Conservation (phyloP, 2,888 invertebrate genomes). For the Agonopterix alstromeriana region DNA sequence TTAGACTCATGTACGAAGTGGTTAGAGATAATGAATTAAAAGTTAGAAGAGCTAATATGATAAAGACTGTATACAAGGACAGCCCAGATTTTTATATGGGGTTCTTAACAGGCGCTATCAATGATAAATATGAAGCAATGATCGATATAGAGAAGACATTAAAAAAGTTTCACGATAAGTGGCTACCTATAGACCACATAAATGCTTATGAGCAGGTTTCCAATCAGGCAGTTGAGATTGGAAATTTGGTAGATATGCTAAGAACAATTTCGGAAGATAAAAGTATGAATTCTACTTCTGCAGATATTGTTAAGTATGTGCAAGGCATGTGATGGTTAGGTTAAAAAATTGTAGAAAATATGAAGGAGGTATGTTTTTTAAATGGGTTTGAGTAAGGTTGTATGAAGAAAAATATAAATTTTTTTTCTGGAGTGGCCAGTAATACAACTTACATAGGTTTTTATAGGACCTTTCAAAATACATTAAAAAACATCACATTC, state of each 20-base stretch:
- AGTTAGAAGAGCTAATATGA: conserved; percentile 39
- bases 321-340: background rate
- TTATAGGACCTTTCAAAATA: too few species aligned
- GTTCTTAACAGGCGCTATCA: conserved; percentile 43
- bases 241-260: conserved; percentile 36
- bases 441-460: too few species aligned
- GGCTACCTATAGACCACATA: conserved; percentile 60
- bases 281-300: background rate
- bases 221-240: conserved; percentile 47
- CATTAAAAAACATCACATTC: too few species aligned
- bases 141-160: conserved; percentile 37
- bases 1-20: conserved; percentile 54
- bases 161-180: conserved; percentile 26
- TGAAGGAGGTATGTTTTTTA: too few species aligned
- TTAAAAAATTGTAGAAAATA: background rate
- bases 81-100: conserved; percentile 40
- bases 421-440: too few species aligned
- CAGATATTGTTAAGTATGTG: background rate
- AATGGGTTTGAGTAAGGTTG: too few species aligned
- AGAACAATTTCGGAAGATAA: conserved; percentile 17
- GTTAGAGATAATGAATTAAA: conserved; percentile 42
- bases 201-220: conserved; percentile 59
- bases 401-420: too few species aligned
- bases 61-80: conserved; percentile 37
- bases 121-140: conserved; percentile 43